phyloP scores from a whole-genome alignment of 2,113 vertebrate species.

The Callorhinus ursinus region DNA sequence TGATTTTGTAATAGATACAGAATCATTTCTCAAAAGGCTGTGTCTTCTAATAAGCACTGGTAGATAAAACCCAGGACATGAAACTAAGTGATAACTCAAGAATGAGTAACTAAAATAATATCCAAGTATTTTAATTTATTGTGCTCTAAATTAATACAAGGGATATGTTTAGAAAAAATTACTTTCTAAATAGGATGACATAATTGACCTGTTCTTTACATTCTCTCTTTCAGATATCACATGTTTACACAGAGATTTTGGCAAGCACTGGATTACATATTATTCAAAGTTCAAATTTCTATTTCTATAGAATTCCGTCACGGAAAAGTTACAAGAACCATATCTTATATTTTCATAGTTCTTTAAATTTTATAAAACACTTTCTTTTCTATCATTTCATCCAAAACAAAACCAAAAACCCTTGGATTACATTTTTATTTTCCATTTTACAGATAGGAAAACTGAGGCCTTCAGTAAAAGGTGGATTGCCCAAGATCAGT shows the following conservation, averaged over 20 bases:
- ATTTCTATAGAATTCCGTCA: constrained; percentile 5
- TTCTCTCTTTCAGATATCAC: not conserved
- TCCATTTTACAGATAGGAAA: not conserved
- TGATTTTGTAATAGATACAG: not conserved
- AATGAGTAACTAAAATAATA: not conserved
- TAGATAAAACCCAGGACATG: not conserved
- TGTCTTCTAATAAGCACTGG: not conserved
- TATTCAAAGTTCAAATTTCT: not conserved
- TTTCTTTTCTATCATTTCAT: not conserved
- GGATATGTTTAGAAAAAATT: not conserved
- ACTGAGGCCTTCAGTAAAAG: not conserved
- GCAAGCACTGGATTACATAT: not conserved
- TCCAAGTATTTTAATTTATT: not conserved
- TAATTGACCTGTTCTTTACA: not conserved
- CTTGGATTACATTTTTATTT: not conserved
- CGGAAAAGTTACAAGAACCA: not conserved
- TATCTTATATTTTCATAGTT: not conserved
- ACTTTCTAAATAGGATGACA: not conserved
- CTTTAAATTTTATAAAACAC: not conserved
- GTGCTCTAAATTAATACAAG: not conserved
- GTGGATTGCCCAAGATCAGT: not conserved
- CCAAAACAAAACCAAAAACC: not conserved
- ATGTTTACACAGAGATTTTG: not conserved
- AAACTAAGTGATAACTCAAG: not conserved
- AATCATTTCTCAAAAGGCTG: not conserved